Conservation (phyloP, 2,888 invertebrate species). For the Eucera pruinosa region DNA sequence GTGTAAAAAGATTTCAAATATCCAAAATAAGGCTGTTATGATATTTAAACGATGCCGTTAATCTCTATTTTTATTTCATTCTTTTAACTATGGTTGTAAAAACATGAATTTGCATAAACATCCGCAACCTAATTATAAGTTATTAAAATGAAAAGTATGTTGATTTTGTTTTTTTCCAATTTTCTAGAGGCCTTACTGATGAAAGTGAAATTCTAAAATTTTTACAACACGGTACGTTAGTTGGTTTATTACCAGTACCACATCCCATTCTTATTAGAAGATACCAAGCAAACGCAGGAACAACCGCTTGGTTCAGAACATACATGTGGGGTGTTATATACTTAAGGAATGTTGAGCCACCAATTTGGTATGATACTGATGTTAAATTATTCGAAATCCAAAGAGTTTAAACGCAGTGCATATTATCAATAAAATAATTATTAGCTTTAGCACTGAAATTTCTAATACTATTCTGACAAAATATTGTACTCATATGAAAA, state of each 20-base stretch:
- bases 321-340: slow-evolving; percentile 99
- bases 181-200: slow-evolving; percentile 95
- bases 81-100: too few relatives aligned
- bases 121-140: too few relatives aligned
- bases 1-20: too few relatives aligned
- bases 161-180: neutral
- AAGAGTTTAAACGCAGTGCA: slow-evolving; percentile 88
- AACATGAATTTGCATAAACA: too few relatives aligned
- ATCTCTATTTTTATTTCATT: too few relatives aligned
- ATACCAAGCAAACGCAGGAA: slow-evolving; percentile 99
- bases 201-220: slow-evolving; percentile 99
- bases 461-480: slow-evolving; percentile 44
- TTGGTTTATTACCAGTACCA: slow-evolving; percentile 98
- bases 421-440: slow-evolving; percentile 28
- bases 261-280: slow-evolving; percentile 99
- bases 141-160: neutral
- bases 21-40: too few relatives aligned
- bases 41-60: too few relatives aligned
- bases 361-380: slow-evolving; percentile 99
- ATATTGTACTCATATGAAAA: slow-evolving; percentile 46
- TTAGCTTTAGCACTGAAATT: slow-evolving; percentile 39
- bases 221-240: slow-evolving; percentile 98
- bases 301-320: slow-evolving; percentile 99
- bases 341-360: slow-evolving; percentile 98
- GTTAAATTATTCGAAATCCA: slow-evolving; percentile 99